A percentile compares a stretch with the other conserved stretches of the same genome.
Conservation (phyloP, 2,888 invertebrate genomes). For the Galerucella nymphaeae region DNA sequence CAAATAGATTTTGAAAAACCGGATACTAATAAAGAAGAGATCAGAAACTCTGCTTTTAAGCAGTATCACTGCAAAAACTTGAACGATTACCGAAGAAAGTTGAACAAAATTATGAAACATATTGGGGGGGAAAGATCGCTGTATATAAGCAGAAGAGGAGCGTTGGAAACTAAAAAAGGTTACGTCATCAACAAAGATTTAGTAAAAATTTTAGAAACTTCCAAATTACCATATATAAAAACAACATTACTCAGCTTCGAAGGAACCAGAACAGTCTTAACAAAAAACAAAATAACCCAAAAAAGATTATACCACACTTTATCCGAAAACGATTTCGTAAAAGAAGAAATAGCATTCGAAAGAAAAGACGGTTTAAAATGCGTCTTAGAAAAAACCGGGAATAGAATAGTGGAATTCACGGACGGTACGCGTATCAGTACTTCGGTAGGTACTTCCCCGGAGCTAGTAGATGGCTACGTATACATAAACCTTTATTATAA, state of each 20-base stretch:
- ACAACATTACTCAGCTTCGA: constrained; percentile 48
- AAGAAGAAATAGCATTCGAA: constrained; percentile 51
- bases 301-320: constrained; percentile 47
- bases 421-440: constrained; percentile 52
- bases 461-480: constrained; percentile 52
- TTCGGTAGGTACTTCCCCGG: constrained; percentile 41
- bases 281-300: constrained; percentile 44
- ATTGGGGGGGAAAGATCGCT: constrained; percentile 21
- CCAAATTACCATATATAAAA: constrained; percentile 50
- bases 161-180: constrained; percentile 45
- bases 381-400: constrained; percentile 47
- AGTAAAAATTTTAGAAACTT: constrained; percentile 39
- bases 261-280: constrained; percentile 46
- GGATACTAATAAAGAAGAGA: constrained; percentile 31
- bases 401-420: constrained; percentile 45
- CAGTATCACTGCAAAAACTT: constrained; percentile 44
- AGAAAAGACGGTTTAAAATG: constrained; percentile 53
- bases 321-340: constrained; percentile 49
- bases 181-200: constrained; percentile 42
- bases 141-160: constrained; percentile 46
- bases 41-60: constrained; percentile 37
- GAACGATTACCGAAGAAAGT: constrained; percentile 47
- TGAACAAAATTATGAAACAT: constrained; percentile 43
- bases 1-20: constrained; percentile 50
- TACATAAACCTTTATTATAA: constrained; percentile 48